Evolutionary conservation across 2,113 vertebrate genomes (phyloP).

Genomic region (Semicossyphus pulcher): DNA sequence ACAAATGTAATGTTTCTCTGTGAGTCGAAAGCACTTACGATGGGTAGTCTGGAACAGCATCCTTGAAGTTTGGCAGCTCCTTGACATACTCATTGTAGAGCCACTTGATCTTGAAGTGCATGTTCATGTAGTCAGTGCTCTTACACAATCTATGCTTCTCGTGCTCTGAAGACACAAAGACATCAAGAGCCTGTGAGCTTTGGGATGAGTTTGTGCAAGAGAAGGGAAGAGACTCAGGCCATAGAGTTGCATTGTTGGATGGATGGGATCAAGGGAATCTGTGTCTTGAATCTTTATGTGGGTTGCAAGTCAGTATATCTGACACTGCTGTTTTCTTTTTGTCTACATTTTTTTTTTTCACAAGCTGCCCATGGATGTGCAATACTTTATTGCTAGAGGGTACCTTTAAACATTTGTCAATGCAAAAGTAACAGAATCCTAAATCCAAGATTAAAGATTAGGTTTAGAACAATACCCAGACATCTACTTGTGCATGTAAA

Average conservation of each 20-base stretch:
- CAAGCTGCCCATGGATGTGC: too few species aligned
- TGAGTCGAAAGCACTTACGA: conserved; percentile 84
- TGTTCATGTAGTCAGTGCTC: conserved; percentile 99
- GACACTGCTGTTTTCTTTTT: too few species aligned
- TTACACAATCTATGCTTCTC: conserved; percentile 95
- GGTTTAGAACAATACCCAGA: too few species aligned
- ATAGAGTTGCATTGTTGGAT: not conserved
- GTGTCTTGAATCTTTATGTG: not conserved
- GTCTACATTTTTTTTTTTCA: too few species aligned
- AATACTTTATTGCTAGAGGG: not conserved
- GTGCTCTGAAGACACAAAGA: conserved; percentile 86
- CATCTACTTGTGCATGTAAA: too few species aligned
- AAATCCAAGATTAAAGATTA: too few species aligned
- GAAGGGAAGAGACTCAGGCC: not conserved
- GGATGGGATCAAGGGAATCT: not conserved
- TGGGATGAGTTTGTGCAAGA: not conserved
- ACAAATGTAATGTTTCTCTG: too few species aligned
- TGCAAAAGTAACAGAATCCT: too few species aligned
- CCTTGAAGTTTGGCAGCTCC: conserved; percentile 90
- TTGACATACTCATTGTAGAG: conserved; percentile 95
- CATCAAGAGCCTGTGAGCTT: not conserved
- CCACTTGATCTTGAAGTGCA: conserved; percentile 99
- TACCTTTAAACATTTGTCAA: too few species aligned
- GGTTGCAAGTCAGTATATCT: not conserved
- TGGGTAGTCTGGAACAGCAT: conserved; percentile 92